Evolutionary conservation across 2,113 vertebrate genomes (phyloP), one percentile per base, ranked within the genome.

Genomic region (Capreolus pygargus): DNA sequence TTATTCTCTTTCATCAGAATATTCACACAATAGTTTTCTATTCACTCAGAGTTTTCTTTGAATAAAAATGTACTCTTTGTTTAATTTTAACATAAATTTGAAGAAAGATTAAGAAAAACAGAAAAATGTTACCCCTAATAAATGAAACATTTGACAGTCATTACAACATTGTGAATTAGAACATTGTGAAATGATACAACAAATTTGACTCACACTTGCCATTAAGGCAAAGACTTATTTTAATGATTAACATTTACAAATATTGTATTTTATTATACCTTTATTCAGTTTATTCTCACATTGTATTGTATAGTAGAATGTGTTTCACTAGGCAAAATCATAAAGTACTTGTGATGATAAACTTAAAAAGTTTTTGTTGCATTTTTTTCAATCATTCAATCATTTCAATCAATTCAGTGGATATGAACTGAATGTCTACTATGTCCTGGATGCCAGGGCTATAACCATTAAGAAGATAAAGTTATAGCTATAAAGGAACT

Each of bases 11-110:
- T 95, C 78, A 87, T 70, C 92, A 97, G 15, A 15, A 95, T 86
- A 98, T 85, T 57, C 89, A 93, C 10, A 91, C 0, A 11, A 76
- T 7, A 0, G 0, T 78, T 33, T 76, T 87, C 58, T 87, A 90
- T 33, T 87, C 14, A 11, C 30, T 95, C 88, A 74, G 45, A 54
- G 3, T 64, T 81, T 98, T 98, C 94, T 95, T 87, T 98, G 30
- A 94, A 86, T 96, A 95, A 96, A 98, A 98, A 91, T 19, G 0
- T 95, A 91, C 10, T 90, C 86, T 93, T 52, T 74, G 67, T 74
- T 36, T 96, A 79, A 97, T 97, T 98, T 84, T 97, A 93, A 94
- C 39, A 96, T 64, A 92, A 70, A 94, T 88, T 86, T 95, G 82
- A 11, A 98, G 1, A 61, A 8, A 97, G 1, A 58, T 55, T 90